Percentiles rank a stretch among this genome's conserved stretches.
Evolutionary conservation across 92 coral and sea anemone genomes (phyloP).

Genomic region (Actinostola sp.): DNA sequence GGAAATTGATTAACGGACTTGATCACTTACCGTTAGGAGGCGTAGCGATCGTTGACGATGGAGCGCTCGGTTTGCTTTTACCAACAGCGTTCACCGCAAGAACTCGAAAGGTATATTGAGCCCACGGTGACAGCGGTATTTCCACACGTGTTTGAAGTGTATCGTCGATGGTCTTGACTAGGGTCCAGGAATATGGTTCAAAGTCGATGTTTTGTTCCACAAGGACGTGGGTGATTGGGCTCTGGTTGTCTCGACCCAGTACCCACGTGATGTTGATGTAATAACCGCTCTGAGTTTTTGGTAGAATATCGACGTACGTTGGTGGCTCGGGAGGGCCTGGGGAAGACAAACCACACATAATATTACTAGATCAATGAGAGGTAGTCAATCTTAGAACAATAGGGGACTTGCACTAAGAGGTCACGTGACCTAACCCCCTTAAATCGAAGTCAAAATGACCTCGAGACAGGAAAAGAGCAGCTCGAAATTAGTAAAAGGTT

Average conservation of each 20-base stretch:
- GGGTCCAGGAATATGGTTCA: conserved; percentile 62
- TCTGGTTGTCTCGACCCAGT: conserved; percentile 62
- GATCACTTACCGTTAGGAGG: conserved; percentile 81
- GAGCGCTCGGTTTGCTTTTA: conserved; percentile 65
- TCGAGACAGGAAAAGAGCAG: too few relatives aligned
- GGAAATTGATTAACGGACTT: not conserved
- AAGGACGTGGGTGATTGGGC: conserved; percentile 69
- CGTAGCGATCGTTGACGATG: conserved; percentile 65
- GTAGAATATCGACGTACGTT: conserved; percentile 40
- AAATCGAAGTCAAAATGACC: too few relatives aligned
- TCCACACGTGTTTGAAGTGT: conserved; percentile 54
- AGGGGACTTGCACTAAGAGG: not conserved
- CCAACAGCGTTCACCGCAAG: conserved; percentile 82
- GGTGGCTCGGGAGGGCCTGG: conserved; percentile 95
- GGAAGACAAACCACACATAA: not conserved
- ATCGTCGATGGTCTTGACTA: conserved; percentile 33
- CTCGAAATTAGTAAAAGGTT: too few relatives aligned
- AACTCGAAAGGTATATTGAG: conserved; percentile 76
- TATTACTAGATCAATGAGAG: too few relatives aligned
- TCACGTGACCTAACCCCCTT: too few relatives aligned
- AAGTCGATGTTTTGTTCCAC: conserved; percentile 65
- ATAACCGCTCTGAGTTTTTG: conserved; percentile 37
- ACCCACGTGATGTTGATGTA: conserved; percentile 81
- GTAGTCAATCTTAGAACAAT: too few relatives aligned
- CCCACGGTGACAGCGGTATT: conserved; percentile 87